Evolutionary conservation across 2,113 vertebrate genomes (phyloP).

Genomic region (Zapornia atra): DNA sequence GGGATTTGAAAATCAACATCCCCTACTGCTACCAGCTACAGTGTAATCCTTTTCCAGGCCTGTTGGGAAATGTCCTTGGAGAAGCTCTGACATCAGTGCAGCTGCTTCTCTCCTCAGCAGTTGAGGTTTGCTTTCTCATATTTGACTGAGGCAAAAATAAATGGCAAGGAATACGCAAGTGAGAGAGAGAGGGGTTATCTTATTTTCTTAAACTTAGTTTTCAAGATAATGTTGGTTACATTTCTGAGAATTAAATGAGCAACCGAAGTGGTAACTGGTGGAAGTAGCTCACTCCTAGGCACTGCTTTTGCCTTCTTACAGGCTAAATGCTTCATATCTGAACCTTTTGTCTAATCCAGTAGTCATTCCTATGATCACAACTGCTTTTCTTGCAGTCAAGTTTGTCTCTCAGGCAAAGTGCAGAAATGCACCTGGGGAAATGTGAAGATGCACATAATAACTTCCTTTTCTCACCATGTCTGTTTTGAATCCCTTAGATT

Average conservation of each 20-base stretch:
- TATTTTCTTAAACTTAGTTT: neutral
- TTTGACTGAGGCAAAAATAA: neutral
- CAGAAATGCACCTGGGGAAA: neutral
- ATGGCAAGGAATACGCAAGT: neutral
- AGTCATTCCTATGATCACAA: neutral
- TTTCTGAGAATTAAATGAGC: neutral
- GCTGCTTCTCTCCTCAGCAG: constrained; percentile 28
- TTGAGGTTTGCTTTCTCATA: constrained; percentile 28
- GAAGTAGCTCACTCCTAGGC: neutral
- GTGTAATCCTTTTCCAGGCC: constrained; percentile 57
- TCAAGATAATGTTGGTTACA: neutral
- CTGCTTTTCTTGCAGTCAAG: neutral
- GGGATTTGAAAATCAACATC: constrained; percentile 67
- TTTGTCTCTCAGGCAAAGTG: neutral
- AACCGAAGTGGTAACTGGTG: neutral
- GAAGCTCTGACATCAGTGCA: constrained; percentile 45
- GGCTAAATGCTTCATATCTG: neutral
- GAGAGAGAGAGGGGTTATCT: neutral
- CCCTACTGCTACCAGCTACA: constrained; percentile 47
- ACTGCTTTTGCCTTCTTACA: neutral
- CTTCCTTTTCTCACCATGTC: neutral
- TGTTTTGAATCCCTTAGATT: neutral
- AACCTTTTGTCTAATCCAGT: neutral
- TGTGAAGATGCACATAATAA: neutral
- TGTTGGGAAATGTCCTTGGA: constrained; percentile 49